Evolutionary conservation across 2,113 vertebrate species (phyloP).

Genomic region (Aegotheles bennettii): DNA sequence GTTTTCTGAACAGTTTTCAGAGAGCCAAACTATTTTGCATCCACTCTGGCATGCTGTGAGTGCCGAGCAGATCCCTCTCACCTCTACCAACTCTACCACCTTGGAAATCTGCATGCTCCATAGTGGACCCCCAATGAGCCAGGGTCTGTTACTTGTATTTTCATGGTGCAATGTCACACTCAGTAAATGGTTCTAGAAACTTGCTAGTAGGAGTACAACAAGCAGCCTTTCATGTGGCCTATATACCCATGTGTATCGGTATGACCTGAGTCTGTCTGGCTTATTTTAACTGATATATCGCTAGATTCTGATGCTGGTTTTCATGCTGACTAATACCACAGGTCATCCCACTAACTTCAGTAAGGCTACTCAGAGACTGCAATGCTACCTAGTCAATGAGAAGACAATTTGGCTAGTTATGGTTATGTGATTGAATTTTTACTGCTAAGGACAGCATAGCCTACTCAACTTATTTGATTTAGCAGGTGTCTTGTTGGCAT

Average conservation of each 20-base stretch:
- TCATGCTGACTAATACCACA: background rate
- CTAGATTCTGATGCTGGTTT: background rate
- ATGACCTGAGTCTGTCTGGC: background rate
- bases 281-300: background rate
- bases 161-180: background rate
- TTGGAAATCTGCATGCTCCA: accelerated
- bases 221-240: background rate
- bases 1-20: background rate
- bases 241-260: background rate
- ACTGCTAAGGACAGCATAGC: background rate
- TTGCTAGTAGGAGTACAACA: background rate
- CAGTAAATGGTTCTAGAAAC: background rate
- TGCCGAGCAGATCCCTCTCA: background rate
- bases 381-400: background rate
- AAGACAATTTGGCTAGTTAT: background rate
- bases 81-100: background rate
- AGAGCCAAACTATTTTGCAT: accelerated
- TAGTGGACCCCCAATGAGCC: background rate
- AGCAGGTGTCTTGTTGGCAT: background rate
- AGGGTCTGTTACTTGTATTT: background rate
- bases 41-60: background rate
- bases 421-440: background rate
- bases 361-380: background rate
- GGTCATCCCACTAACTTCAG: background rate
- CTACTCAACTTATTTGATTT: background rate